phyloP scores from a whole-genome alignment of 2,797 vertebrate genomes.

The Poeciliopsis presidionis region DNA sequence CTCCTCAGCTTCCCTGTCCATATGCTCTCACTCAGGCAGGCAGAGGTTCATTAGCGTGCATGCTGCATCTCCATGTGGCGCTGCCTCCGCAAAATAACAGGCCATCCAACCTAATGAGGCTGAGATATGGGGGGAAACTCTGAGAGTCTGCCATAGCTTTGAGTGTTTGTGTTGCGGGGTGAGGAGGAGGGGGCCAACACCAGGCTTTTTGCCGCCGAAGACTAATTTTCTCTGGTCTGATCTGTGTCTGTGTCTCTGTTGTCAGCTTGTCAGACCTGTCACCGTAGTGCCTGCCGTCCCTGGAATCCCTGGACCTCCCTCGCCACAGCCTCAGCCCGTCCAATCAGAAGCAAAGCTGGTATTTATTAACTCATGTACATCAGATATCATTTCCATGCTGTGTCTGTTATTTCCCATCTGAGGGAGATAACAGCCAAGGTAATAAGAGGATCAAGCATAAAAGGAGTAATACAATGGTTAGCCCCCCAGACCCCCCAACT shows the following conservation, averaged over 20 bases:
- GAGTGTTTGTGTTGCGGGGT: constrained; percentile 38
- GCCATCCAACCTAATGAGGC: constrained; percentile 84
- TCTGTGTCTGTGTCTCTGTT: constrained; percentile 72
- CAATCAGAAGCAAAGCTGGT: constrained; percentile 99
- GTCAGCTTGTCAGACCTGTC: constrained; percentile 98
- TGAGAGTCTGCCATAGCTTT: constrained; percentile 51
- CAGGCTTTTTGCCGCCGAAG: constrained; percentile 52
- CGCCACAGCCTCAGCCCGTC: constrained; percentile 86
- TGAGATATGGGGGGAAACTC: constrained; percentile 79
- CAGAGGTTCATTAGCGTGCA: constrained; percentile 83
- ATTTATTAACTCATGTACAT: constrained; percentile 68
- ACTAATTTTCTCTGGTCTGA: constrained; percentile 74
- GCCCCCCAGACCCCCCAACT: background rate
- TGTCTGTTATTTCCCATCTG: constrained; percentile 40
- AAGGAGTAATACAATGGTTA: constrained; percentile 9
- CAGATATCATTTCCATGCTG: constrained; percentile 35
- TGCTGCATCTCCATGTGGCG: constrained; percentile 79
- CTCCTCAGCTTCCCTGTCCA: constrained; percentile 74
- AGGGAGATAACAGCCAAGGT: constrained; percentile 29
- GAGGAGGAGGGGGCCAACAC: constrained; percentile 23
- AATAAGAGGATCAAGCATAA: constrained; percentile 27
- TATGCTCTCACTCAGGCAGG: constrained; percentile 80
- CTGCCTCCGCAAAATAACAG: constrained; percentile 80
- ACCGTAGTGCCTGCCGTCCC: constrained; percentile 98
- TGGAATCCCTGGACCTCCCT: constrained; percentile 97